Percentiles rank a stretch among this genome's conserved stretches.
Evolutionary conservation across 2,888 invertebrate genomes (phyloP).

Genomic region (Tinea trinotella): DNA sequence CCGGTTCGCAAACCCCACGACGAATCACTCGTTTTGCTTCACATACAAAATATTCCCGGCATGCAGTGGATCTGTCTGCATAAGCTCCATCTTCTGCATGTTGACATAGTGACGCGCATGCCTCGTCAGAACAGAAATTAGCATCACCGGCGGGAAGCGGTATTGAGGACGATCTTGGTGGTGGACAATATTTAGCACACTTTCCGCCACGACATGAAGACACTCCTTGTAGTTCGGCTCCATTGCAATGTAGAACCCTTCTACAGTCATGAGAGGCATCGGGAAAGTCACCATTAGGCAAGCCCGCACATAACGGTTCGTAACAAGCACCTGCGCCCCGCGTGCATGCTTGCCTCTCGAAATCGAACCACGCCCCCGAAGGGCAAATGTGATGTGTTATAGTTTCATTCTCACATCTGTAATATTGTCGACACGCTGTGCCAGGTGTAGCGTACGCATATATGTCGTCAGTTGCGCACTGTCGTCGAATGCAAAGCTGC

Average conservation of each 20-base stretch:
- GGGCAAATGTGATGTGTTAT: constrained; percentile 65
- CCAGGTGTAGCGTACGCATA: constrained; percentile 69
- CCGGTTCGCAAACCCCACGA: constrained; percentile 69
- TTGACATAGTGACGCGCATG: constrained; percentile 63
- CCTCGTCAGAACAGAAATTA: constrained; percentile 61
- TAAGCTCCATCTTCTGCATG: constrained; percentile 70
- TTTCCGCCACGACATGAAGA: constrained; percentile 39
- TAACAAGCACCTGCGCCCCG: constrained; percentile 71
- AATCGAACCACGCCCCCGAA: constrained; percentile 69
- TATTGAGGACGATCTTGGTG: constrained; percentile 50
- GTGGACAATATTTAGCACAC: constrained; percentile 45
- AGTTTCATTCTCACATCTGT: constrained; percentile 66
- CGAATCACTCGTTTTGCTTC: constrained; percentile 62
- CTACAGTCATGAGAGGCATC: constrained; percentile 73
- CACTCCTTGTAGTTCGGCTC: constrained; percentile 53
- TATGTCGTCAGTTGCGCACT: constrained; percentile 45
- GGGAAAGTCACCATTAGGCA: constrained; percentile 69
- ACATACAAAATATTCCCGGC: constrained; percentile 73
- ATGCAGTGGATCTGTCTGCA: constrained; percentile 65
- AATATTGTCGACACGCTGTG: constrained; percentile 71
- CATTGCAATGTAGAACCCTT: constrained; percentile 61
- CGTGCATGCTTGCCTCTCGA: constrained; percentile 64
- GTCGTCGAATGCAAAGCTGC: constrained; percentile 49
- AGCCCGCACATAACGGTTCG: constrained; percentile 72
- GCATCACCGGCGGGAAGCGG: constrained; percentile 66